Evolutionary conservation across 2,888 invertebrate genomes (phyloP).

Genomic region (Mechanitis messenoides): DNA sequence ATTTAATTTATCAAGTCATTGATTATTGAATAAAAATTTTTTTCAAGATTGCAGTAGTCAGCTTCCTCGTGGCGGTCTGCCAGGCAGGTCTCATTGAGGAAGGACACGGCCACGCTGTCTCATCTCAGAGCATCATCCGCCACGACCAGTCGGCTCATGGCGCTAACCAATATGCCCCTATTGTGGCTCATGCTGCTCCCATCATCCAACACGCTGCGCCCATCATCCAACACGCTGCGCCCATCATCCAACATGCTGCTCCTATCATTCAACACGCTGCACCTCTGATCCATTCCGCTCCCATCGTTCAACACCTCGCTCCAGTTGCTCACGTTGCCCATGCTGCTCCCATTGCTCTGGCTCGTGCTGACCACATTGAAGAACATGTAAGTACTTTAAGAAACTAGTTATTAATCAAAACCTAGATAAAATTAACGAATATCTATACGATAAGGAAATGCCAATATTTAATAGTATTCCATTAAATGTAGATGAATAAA

Average conservation of each 20-base stretch:
- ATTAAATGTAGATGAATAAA: constrained; percentile 25
- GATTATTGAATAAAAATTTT: constrained; percentile 6
- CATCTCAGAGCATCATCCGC: constrained; percentile 64
- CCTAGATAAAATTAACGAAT: constrained; percentile 8
- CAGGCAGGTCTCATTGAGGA: constrained; percentile 63
- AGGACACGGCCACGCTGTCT: constrained; percentile 54
- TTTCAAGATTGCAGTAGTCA: constrained; percentile 61
- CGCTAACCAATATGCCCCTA: constrained; percentile 38
- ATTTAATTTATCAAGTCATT: no score
- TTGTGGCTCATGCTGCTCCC: constrained; percentile 38
- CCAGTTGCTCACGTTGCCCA: constrained; percentile 40
- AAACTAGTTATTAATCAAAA: neutral
- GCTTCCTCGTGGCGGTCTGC: constrained; percentile 62
- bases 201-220: constrained; percentile 34
- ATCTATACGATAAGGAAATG: constrained; percentile 25
- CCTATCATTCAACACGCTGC: constrained; percentile 39
- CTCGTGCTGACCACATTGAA: constrained; percentile 40
- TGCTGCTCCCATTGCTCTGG: constrained; percentile 40
- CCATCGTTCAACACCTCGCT: constrained; percentile 38
- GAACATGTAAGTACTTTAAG: constrained; percentile 31
- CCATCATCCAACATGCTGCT: constrained; percentile 40
- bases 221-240: constrained; percentile 37
- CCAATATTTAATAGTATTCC: constrained; percentile 25
- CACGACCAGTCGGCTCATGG: constrained; percentile 57
- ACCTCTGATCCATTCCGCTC: constrained; percentile 43